Percentiles rank a stretch among this genome's conserved stretches.
These are phyloP conservation scores for Pseudorhiza aurosa DNA, from an alignment of 30 jellyfish, hydroid and myxozoan genomes.

Conservation along the genomic window DNA sequence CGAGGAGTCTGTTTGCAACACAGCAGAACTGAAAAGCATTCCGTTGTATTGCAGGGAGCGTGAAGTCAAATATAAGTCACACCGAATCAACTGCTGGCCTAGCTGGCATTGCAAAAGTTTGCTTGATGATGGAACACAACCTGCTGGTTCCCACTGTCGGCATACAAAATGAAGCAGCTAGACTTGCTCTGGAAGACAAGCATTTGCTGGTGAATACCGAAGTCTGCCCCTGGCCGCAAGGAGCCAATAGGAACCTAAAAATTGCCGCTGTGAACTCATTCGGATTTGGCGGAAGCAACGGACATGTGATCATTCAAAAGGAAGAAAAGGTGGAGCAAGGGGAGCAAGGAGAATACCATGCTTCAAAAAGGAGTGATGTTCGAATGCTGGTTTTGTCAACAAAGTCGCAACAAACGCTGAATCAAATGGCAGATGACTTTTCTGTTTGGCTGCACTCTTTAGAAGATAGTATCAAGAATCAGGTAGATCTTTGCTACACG, in stretches of 20 bases:
- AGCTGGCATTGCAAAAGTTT: constrained; percentile 67
- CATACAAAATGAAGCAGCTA: constrained; percentile 4
- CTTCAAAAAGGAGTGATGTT: neutral
- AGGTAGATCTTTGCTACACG: constrained; percentile 35
- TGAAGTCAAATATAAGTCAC: constrained; percentile 41
- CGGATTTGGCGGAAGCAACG: constrained; percentile 76
- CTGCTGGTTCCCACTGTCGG: constrained; percentile 54
- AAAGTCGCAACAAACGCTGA: constrained; percentile 30
- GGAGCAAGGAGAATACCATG: neutral
- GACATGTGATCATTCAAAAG: constrained; percentile 35
- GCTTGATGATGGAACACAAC: constrained; percentile 54
- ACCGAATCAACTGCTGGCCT: constrained; percentile 58
- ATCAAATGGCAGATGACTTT: constrained; percentile 25
- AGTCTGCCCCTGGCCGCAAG: constrained; percentile 20
- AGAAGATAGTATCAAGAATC: constrained; percentile 9
- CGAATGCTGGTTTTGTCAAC: constrained; percentile 26
- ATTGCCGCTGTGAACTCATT: constrained; percentile 54
- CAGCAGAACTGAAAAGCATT: neutral
- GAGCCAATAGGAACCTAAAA: neutral
- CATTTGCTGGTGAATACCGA: constrained; percentile 16
- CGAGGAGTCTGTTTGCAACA: too few relatives aligned
- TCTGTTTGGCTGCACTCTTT: constrained; percentile 8
- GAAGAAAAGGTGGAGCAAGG: neutral
- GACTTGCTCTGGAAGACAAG: constrained; percentile 31
- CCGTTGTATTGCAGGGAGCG: constrained; percentile 15